Conservation (phyloP, 2,888 invertebrate species). For the Cephus rjabovi region DNA sequence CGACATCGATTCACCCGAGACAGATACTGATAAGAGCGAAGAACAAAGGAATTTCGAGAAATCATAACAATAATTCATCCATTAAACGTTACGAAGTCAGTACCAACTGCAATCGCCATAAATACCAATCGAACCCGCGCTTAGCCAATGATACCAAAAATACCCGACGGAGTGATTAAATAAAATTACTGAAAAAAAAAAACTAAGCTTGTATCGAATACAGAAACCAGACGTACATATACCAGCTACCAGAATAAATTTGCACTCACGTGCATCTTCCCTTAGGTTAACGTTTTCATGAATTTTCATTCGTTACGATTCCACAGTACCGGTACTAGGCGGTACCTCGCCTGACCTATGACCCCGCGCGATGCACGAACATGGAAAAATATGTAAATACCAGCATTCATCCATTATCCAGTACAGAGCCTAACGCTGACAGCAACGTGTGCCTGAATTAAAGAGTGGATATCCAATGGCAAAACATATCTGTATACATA, state of each 20-base stretch:
- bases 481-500: background rate
- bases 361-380: constrained; percentile 47
- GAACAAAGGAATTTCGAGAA: background rate
- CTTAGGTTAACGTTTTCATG: background rate
- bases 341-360: constrained; percentile 54
- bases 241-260: background rate
- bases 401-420: constrained; percentile 49
- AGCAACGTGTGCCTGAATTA: background rate
- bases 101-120: background rate
- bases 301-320: background rate
- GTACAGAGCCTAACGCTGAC: constrained; percentile 21
- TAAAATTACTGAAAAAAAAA: background rate
- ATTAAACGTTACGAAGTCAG: background rate
- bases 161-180: background rate
- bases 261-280: background rate
- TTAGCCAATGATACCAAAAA: background rate
- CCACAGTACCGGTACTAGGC: constrained; percentile 47
- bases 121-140: background rate
- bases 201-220: background rate
- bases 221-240: background rate
- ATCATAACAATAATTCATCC: background rate
- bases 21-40: background rate
- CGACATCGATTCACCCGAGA: background rate
- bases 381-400: constrained; percentile 60
- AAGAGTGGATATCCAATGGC: background rate